Evolutionary conservation across 1,140 invertebrate genomes (phyloP).

Genomic region (Probaryconus sp.): DNA sequence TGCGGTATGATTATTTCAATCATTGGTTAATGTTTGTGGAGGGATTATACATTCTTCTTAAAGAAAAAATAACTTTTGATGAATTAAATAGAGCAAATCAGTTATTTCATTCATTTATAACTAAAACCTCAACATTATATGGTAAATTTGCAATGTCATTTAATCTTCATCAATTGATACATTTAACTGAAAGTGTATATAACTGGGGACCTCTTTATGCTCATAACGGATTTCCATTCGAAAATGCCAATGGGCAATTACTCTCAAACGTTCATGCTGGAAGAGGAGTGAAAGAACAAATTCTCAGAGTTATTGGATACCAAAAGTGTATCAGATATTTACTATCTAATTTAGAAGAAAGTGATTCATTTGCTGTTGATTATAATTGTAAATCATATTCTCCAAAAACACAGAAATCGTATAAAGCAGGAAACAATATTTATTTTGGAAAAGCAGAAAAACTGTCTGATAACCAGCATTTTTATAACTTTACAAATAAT

Average conservation of each 20-base stretch:
- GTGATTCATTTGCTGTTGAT: too few relatives aligned
- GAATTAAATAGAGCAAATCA: constrained; percentile 4
- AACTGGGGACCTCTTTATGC: constrained; percentile 12
- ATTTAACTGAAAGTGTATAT: constrained; percentile 7
- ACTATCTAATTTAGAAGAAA: too few relatives aligned
- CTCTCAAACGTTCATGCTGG: neutral
- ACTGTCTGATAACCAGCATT: too few relatives aligned
- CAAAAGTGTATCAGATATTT: too few relatives aligned
- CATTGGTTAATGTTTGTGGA: constrained; percentile 11
- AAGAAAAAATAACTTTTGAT: constrained; percentile 13
- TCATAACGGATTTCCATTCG: constrained; percentile 14
- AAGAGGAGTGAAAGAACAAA: too few relatives aligned
- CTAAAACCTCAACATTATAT: constrained; percentile 13
- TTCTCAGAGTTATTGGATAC: too few relatives aligned
- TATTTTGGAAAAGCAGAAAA: too few relatives aligned
- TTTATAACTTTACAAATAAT: too few relatives aligned
- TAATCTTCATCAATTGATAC: constrained; percentile 41
- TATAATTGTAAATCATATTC: too few relatives aligned
- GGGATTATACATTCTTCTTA: constrained; percentile 21
- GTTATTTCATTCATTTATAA: constrained; percentile 21
- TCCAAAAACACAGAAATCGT: too few relatives aligned
- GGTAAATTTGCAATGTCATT: constrained; percentile 22
- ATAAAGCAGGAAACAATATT: too few relatives aligned
- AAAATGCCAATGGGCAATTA: constrained; percentile 10
- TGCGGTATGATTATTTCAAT: constrained; percentile 20